phyloP scores from a whole-genome alignment of 2,888 invertebrate species.

The Pseudoips prasinana region DNA sequence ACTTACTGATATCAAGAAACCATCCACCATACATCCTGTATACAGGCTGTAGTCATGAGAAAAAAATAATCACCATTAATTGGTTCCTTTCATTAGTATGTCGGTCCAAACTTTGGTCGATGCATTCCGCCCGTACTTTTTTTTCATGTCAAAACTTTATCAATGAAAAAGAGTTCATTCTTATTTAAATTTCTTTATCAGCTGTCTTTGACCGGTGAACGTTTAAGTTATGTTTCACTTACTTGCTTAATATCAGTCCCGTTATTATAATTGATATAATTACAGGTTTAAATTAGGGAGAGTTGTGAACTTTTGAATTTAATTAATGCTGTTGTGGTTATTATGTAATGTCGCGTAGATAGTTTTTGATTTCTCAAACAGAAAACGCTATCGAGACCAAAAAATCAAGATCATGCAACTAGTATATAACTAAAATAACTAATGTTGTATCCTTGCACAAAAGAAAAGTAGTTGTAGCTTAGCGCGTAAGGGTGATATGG shows the following conservation, averaged over 20 bases:
- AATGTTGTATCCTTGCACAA: too few species aligned
- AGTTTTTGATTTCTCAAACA: too few species aligned
- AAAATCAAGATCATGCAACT: too few species aligned
- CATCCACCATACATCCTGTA: conserved; percentile 48
- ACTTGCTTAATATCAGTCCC: conserved; percentile 37
- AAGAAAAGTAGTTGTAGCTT: too few species aligned
- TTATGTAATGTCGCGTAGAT: too few species aligned
- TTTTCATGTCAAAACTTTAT: conserved; percentile 80
- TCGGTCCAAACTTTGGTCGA: conserved; percentile 49
- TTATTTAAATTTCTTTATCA: conserved; percentile 77
- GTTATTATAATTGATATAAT: conserved; percentile 19
- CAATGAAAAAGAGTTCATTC: conserved; percentile 80
- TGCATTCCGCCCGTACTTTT: conserved; percentile 70
- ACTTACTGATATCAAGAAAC: not conserved
- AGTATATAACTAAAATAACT: too few species aligned
- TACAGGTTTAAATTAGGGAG: not conserved
- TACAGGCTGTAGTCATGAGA: conserved; percentile 57
- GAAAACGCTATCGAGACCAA: too few species aligned
- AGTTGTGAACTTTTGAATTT: too few species aligned
- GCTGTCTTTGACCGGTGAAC: conserved; percentile 58
- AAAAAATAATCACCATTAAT: conserved; percentile 79
- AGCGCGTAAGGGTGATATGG: too few species aligned
- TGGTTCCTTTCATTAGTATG: conserved; percentile 81
- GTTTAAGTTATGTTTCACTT: conserved; percentile 62
- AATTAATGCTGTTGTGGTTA: too few species aligned